Conservation (phyloP, 2,888 invertebrate species). For the Drosophila pullipes region DNA sequence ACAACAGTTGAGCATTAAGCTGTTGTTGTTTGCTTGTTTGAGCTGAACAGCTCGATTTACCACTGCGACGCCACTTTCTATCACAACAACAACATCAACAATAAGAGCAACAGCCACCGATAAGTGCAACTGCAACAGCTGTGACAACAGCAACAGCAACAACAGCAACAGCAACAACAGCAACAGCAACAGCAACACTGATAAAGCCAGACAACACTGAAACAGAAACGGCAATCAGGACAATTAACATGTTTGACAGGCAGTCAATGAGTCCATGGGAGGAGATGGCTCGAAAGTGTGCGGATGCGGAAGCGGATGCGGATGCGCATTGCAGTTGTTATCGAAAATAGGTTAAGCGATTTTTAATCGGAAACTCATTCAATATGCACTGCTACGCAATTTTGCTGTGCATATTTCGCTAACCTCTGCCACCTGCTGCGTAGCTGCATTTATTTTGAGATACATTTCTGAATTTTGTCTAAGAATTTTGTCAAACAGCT, state of each 20-base stretch:
- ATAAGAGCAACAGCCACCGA: constrained; percentile 9
- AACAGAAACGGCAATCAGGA: constrained; percentile 41
- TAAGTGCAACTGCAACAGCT: constrained; percentile 36
- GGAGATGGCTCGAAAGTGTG: not conserved
- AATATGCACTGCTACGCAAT: constrained; percentile 80
- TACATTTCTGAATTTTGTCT: not conserved
- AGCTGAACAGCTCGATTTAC: constrained; percentile 55
- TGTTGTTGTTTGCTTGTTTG: constrained; percentile 47
- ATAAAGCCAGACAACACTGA: constrained; percentile 28
- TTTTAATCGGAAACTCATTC: constrained; percentile 83
- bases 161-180: constrained; percentile 31
- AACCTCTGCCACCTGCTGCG: no score
- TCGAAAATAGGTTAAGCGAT: constrained; percentile 85
- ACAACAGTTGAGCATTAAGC: constrained; percentile 24
- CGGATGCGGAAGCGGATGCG: constrained; percentile 27
- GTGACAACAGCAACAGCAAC: constrained; percentile 33
- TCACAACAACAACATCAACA: constrained; percentile 58
- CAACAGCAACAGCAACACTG: constrained; percentile 19
- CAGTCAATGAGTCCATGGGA: constrained; percentile 30
- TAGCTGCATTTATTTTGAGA: not conserved
- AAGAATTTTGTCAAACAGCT: not conserved
- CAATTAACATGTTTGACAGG: constrained; percentile 74
- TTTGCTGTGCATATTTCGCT: constrained; percentile 12
- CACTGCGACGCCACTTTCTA: constrained; percentile 75
- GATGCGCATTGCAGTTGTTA: constrained; percentile 84